These are phyloP conservation scores for honey bee (Apis mellifera) DNA, from an alignment of 1,140 invertebrate genomes.

Conservation along the genomic window Amel_HAv3.1 CM009938.2:10116001-10116500, in stretches of 20 bases:
- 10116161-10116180: slow-evolving; percentile 25
- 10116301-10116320: background rate
- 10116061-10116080: no score
- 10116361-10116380: background rate
- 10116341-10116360: background rate
- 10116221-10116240: slow-evolving; percentile 22
- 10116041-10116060: no score
- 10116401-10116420: background rate
- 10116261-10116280: background rate
- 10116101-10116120: no score
- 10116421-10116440: background rate
- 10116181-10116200: background rate
- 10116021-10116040: no score
- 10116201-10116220: slow-evolving; percentile 1
- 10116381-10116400: background rate
- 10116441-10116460: background rate
- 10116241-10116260: background rate
- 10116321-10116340: background rate
- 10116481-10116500: background rate
- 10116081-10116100: no score
- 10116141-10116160: background rate
- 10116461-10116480: background rate
- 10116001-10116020: no score
- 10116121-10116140: background rate
- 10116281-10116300: slow-evolving; percentile 12